Evolutionary conservation across 2,113 vertebrate species (phyloP).

Genomic region (Catharus bicknelli): DNA sequence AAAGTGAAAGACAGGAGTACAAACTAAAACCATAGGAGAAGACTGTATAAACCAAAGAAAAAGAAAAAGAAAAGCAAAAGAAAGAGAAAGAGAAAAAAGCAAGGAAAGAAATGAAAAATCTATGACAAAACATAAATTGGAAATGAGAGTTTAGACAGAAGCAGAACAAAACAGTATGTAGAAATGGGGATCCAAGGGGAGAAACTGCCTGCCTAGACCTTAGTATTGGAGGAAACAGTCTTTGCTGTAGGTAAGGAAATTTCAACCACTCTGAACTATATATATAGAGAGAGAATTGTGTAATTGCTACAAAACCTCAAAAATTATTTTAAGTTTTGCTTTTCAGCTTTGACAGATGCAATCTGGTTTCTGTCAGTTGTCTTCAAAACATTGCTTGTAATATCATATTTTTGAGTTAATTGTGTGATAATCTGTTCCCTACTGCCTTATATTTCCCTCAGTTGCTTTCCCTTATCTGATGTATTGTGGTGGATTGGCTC

Average conservation of each 20-base stretch:
- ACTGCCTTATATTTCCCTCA: neutral
- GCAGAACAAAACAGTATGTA: neutral
- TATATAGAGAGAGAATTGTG: neutral
- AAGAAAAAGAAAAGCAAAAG: neutral
- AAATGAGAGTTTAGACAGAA: neutral
- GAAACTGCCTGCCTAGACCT: neutral
- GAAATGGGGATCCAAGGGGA: neutral
- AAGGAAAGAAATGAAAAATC: neutral
- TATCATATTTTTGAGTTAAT: neutral
- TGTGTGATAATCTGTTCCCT: constrained; percentile 1
- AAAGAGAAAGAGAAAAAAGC: neutral
- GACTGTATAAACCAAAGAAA: neutral
- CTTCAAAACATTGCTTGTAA: constrained; percentile 30
- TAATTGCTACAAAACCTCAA: neutral
- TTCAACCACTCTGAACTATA: neutral
- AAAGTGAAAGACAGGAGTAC: neutral
- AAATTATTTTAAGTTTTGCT: neutral
- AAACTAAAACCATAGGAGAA: neutral
- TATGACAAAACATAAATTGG: neutral
- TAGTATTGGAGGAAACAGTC: neutral
- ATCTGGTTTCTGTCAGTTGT: constrained; percentile 40
- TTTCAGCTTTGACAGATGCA: constrained; percentile 41
- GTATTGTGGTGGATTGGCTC: neutral
- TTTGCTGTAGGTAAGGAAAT: neutral
- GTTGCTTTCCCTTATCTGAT: neutral